Conservation (phyloP, 2,888 invertebrate genomes). For the Linyphia triangularis region DNA sequence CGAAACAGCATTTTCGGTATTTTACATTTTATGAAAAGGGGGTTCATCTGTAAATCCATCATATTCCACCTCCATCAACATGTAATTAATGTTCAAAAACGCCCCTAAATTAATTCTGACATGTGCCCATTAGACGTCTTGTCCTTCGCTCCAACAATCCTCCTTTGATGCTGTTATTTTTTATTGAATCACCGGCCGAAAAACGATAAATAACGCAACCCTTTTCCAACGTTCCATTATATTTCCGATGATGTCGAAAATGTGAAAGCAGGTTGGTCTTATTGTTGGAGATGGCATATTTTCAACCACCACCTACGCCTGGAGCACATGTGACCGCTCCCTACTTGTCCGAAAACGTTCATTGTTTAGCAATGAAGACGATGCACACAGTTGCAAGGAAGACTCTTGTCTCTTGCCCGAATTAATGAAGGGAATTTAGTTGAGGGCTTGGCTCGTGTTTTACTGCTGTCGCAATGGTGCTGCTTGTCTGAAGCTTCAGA, state of each 20-base stretch:
- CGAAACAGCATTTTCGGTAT: not conserved
- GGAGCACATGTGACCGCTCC: conserved; percentile 56
- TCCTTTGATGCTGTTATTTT: conserved; percentile 27
- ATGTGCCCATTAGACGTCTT: conserved; percentile 46
- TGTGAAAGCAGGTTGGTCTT: conserved; percentile 40
- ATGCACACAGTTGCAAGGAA: not conserved
- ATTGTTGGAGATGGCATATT: conserved; percentile 45
- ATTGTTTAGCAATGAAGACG: conserved; percentile 65
- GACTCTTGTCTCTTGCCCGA: not conserved
- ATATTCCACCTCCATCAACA: conserved; percentile 20
- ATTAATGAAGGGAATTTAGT: conserved; percentile 27
- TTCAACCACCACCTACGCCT: conserved; percentile 64
- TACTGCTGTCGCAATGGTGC: conserved; percentile 38
- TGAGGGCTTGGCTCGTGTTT: conserved; percentile 28
- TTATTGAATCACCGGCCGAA: conserved; percentile 14
- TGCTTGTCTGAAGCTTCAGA: not conserved
- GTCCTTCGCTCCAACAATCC: conserved; percentile 31
- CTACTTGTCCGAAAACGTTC: conserved; percentile 52
- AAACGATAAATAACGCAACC: conserved; percentile 61
- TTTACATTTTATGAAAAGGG: not conserved
- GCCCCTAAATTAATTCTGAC: conserved; percentile 62
- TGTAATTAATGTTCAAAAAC: conserved; percentile 50
- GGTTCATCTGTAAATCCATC: conserved; percentile 12
- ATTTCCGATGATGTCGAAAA: conserved; percentile 63
- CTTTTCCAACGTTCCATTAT: conserved; percentile 45